Conservation (phyloP, 2,888 invertebrate species). For the Nebria salina region DNA sequence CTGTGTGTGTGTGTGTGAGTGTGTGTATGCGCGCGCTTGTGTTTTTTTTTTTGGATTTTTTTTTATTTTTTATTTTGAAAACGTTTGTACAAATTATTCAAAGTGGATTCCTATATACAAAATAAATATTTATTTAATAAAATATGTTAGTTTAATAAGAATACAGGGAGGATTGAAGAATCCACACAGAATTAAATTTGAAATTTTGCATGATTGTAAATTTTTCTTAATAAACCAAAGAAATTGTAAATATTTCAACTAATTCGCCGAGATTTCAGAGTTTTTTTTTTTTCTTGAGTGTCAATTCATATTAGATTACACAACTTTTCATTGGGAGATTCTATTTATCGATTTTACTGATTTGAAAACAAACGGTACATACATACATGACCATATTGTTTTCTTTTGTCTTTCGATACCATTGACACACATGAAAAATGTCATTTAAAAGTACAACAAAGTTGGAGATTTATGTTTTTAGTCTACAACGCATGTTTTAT, state of each 20-base stretch:
- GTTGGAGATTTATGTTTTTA: too few species aligned
- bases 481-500: too few species aligned
- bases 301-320: conserved; percentile 9
- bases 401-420: too few species aligned
- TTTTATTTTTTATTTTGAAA: conserved; percentile 34
- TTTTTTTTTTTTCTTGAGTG: not conserved
- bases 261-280: conserved; percentile 41
- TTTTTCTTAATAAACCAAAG: conserved; percentile 45
- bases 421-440: too few species aligned
- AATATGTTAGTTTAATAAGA: conserved; percentile 31
- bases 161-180: conserved; percentile 50
- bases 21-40: too few species aligned
- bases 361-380: not conserved
- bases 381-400: not conserved
- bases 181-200: conserved; percentile 49
- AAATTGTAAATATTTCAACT: conserved; percentile 41
- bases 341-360: conserved; percentile 2
- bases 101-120: conserved; percentile 28
- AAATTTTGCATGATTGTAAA: conserved; percentile 55
- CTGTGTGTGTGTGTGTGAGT: not conserved
- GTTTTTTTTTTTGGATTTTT: not conserved
- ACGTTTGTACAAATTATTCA: conserved; percentile 31
- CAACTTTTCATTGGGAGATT: conserved; percentile 5
- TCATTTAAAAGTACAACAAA: too few species aligned
- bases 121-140: conserved; percentile 22